Evolutionary conservation across 1,140 invertebrate genomes (phyloP), one percentile per base, ranked within the genome.

Genomic region (Dendroctonus ponderosae): DNA sequence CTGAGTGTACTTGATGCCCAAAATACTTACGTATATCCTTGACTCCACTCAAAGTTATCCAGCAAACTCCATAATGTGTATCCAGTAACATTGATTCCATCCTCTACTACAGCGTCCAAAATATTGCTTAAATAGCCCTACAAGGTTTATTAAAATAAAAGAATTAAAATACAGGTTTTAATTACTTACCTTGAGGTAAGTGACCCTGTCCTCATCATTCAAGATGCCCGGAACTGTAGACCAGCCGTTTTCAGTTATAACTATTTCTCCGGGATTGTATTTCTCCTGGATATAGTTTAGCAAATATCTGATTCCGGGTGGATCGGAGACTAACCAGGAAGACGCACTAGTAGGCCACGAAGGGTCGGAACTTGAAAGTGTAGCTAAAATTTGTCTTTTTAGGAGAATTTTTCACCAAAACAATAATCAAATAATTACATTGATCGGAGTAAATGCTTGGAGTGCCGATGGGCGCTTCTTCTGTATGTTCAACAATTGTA

Each of bases 171-270:
- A 12, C 11, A 51, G 15, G 26, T 26, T 26, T 46, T 1, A 12
- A 9, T 1, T 8, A 54, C 39, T 42, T 15, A 59, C 57, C 42
- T 59, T 44, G n/a, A 12, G 26, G 38, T 59, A 59, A 37, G 57
- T 9, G 6, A 59, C 12, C 8, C 57, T 0, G 6, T 43, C 57
- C 38, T 59, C 40, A 44, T 59, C 57, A 37, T 59, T 43, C 39
- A 59, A 39, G 8, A 12, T 41, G 26, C 26, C 26, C 26, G 26
- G 26, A 26, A 26, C 26, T 26, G 26, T 26, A 26, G 26, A 57
- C 54, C 54, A 57, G 26, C 41, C 57, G 42, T 59, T 59, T 48
- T 59, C 57, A 44, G 57, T 59, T n/a, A 59, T 59, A 11, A 59
- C 11, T 40, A 59, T 9, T 48, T 46, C 57, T 7, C n/a, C 8